These are phyloP conservation scores for Trochalopteron elliotii DNA, from an alignment of 2,113 vertebrate genomes.

Conservation along the genomic window DNA sequence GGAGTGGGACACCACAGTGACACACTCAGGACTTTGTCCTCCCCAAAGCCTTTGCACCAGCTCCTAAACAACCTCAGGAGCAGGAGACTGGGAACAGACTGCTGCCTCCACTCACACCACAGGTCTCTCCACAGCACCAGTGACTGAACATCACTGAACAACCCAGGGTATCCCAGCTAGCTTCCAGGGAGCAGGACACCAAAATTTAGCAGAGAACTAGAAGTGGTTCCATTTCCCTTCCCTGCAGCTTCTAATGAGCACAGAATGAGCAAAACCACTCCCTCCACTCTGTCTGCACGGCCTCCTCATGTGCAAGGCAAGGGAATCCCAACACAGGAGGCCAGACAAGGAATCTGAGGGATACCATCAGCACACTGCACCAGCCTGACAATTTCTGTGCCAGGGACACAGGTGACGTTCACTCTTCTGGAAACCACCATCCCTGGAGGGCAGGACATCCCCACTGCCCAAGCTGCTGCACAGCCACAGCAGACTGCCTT, in stretches of 20 bases:
- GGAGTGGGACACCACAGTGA: neutral
- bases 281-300: fast-evolving
- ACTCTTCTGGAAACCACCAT: neutral
- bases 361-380: neutral
- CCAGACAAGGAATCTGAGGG: neutral
- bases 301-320: fast-evolving
- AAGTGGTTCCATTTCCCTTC: neutral
- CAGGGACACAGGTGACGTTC: neutral
- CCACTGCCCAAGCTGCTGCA: neutral
- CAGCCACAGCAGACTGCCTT: neutral
- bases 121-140: neutral
- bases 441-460: neutral
- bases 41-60: neutral
- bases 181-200: neutral
- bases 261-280: neutral
- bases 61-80: neutral
- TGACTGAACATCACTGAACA: neutral
- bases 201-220: neutral
- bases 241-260: neutral
- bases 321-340: neutral
- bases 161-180: neutral
- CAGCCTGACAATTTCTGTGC: neutral
- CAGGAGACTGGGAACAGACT: neutral
- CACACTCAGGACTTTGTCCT: neutral
- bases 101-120: neutral